Base-by-base conservation (phyloP, 2,797 vertebrate genomes). In the Cuculus canorus region DNA sequence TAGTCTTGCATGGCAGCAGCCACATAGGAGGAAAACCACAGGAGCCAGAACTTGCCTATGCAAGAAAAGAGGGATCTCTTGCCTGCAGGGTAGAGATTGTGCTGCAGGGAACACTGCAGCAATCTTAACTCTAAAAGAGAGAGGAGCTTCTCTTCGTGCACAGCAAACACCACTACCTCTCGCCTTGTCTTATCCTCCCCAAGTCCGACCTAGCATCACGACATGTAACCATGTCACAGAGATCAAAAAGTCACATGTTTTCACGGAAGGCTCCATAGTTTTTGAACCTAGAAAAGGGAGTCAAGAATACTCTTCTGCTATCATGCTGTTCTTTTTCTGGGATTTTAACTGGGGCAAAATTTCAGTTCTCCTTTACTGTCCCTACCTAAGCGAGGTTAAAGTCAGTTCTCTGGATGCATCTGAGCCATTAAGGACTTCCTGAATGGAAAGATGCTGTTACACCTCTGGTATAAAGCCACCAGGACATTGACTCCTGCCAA, bases 201-300 rank as follows among this genome's bases (percentile, higher is more conserved):
- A 1, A 17, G 50, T 13, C 30, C 59, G 22, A 60, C 6, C 2
- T 4, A 7, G 17, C 18, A 33, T 59, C 41, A 13, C 50, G 18
- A 10, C 3, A 2, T 2, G 22, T 19, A 70, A 33, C 17, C 2
- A 0, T 10, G 3, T 10, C 63, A 57, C 7, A 45, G 45, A 28
- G 11, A 27, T 41, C 28, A 24, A 60, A 72, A 52, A 63, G 8
- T 5, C 57, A 5, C 8, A 11, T 2, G 11, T 37, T 39, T 80
- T 81, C 61, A 47, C 17, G 15, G 60, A 84, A 70, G 11, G 18
- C 16, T 82, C 28, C 22, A 15, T 0, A 35, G 48, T 8, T 59
- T 73, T 24, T 21, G n/a, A 63, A 39, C 16, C 17, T 33, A 47
- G 37, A 35, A 64, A 64, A 71, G 8, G 3, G 2, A 81, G 19